Evolutionary conservation across 2,888 invertebrate genomes (phyloP), one percentile per base, ranked within the genome.

Genomic region (Acanthosepion pharaonis): DNA sequence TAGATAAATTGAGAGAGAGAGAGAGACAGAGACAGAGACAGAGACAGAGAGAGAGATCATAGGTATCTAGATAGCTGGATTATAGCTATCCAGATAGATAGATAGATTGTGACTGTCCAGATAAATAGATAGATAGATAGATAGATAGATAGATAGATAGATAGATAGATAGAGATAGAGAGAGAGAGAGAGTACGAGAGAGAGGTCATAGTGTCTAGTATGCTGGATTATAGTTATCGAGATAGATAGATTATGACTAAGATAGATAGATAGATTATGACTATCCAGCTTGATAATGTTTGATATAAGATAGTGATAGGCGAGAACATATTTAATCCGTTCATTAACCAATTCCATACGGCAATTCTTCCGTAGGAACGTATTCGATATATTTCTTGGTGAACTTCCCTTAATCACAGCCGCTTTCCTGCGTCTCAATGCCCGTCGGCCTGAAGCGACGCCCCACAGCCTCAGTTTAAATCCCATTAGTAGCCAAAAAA

Each of bases 281-380:
- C 20, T 28, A 64, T 2, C 20, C 25, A 64, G 64, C 20, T 64
- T 2, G 64, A 78, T n/a, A 78, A 11, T 78, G 11, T 11, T 1
- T n/a, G n/a, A 78, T 15, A 33, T 33, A 78, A 33, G n/a, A n/a
- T n/a, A 2, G n/a, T 78, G 78, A 78, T 4, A 78, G 78, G 15
- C 78, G 78, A 78, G n/a, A 78, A n/a, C 33, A 78, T n/a, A n/a
- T 78, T n/a, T n/a, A n/a, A n/a, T 78, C n/a, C 20, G n/a, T 78
- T 78, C n/a, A 78, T 78, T 78, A n/a, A 33, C 78, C 78, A 78
- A 78, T 78, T 78, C 78, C 78, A 33, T n/a, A 78, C n/a, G 78
- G 78, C 33, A n/a, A n/a, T n/a, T 15, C n/a, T 78, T 78, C n/a
- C 33, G n/a, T 78, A 4, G n/a, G 78, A 15, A 18, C 33, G 18